Evolutionary conservation across 1,140 invertebrate species (phyloP).

Genomic region (Listronotus bonariensis): DNA sequence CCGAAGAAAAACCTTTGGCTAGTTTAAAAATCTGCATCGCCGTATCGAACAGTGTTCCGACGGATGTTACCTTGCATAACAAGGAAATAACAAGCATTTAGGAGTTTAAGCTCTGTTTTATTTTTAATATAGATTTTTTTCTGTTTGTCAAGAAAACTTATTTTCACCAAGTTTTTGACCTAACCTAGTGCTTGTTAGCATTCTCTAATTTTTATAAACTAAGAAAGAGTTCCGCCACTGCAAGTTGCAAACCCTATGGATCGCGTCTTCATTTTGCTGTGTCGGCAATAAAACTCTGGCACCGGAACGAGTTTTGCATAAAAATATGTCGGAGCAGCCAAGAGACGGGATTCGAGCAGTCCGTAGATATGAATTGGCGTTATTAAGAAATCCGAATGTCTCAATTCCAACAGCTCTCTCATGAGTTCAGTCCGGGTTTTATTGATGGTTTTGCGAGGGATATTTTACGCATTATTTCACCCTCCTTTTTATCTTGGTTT

Average conservation of each 20-base stretch:
- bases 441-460: constrained; percentile 34
- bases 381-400: constrained; percentile 51
- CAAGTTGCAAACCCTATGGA: constrained; percentile 29
- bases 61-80: no score
- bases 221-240: constrained; percentile 26
- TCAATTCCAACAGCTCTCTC: constrained; percentile 35
- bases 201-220: background rate
- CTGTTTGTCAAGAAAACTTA: no score
- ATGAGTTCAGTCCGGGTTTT: constrained; percentile 31
- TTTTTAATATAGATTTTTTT: no score
- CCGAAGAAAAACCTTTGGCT: no score
- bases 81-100: no score
- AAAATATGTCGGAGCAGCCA: constrained; percentile 51
- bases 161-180: no score
- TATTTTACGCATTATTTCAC: constrained; percentile 28
- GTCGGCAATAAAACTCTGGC: constrained; percentile 52
- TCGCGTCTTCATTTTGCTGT: constrained; percentile 50
- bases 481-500: constrained; percentile 19
- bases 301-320: constrained; percentile 55
- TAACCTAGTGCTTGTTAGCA: no score
- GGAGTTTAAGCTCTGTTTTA: no score
- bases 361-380: constrained; percentile 52
- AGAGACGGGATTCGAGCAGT: constrained; percentile 44
- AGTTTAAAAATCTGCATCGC: no score
- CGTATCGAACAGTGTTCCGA: no score